A percentile compares a stretch with the other conserved stretches of the same genome.
phyloP scores from a whole-genome alignment of 2,888 invertebrate genomes.

The Malthinus seriepunctatus region DNA sequence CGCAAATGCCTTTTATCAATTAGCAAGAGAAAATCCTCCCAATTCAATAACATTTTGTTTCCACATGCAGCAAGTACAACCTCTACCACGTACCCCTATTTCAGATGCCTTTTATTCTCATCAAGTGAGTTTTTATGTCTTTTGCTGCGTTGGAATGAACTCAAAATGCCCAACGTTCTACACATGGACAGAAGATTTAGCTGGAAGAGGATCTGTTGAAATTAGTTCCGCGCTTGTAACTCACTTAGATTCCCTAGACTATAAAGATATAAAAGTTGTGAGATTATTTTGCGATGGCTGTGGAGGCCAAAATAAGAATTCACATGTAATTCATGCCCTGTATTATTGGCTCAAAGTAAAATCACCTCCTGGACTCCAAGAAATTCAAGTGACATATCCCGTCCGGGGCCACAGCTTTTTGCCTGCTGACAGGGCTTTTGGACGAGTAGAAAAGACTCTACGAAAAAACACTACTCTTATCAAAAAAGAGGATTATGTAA shows the following conservation, averaged over 20 bases:
- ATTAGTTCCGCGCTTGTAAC: slow-evolving; percentile 22
- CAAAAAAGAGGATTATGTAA: slow-evolving; percentile 9
- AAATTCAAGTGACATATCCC: slow-evolving; percentile 14
- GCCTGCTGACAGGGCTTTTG: slow-evolving; percentile 20
- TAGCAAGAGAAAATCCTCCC: slow-evolving; percentile 11
- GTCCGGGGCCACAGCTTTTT: slow-evolving; percentile 17
- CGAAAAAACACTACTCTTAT: slow-evolving; percentile 9
- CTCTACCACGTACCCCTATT: slow-evolving; percentile 14
- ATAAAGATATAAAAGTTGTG: background rate
- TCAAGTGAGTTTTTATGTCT: slow-evolving; percentile 17
- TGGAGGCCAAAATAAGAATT: slow-evolving; percentile 10
- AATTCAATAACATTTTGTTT: slow-evolving; percentile 13
- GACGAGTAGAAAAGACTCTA: slow-evolving; percentile 16
- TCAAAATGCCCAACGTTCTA: slow-evolving; percentile 25
- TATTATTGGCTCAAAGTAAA: background rate
- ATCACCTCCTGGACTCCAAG: slow-evolving; percentile 6
- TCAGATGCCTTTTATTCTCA: slow-evolving; percentile 20
- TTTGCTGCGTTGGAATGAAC: slow-evolving; percentile 9
- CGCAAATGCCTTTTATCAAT: slow-evolving; percentile 16
- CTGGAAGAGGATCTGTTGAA: slow-evolving; percentile 14
- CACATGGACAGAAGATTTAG: slow-evolving; percentile 17
- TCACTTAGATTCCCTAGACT: slow-evolving; percentile 10
- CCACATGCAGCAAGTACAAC: slow-evolving; percentile 24
- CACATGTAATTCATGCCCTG: slow-evolving; percentile 1
- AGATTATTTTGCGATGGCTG: slow-evolving; percentile 12